These are phyloP conservation scores for Drosophila borborema DNA, from an alignment of 2,888 invertebrate genomes.

Conservation along the genomic window DNA sequence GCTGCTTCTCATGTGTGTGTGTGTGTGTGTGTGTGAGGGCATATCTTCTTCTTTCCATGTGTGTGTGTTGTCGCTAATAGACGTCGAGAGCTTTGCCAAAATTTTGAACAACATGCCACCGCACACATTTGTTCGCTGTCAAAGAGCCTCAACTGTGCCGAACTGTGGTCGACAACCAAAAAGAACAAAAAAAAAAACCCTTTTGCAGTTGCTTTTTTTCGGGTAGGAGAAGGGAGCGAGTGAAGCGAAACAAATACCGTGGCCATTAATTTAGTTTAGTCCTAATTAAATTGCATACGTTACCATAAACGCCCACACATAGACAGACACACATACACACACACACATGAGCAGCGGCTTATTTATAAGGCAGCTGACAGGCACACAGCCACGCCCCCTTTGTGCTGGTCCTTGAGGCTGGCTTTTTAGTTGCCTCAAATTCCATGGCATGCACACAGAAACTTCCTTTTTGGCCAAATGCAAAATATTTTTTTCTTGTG, in stretches of 20 bases:
- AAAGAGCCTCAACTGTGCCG: slow-evolving; percentile 32
- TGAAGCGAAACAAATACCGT: slow-evolving; percentile 54
- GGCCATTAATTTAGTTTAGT: slow-evolving; percentile 72
- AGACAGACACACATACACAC: slow-evolving; percentile 5
- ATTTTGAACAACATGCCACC: slow-evolving; percentile 55
- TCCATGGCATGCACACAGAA: slow-evolving; percentile 49
- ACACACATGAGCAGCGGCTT: slow-evolving; percentile 31
- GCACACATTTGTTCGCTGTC: slow-evolving; percentile 45
- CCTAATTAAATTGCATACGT: slow-evolving; percentile 74
- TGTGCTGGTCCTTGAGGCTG: slow-evolving; percentile 51
- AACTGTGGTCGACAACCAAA: slow-evolving; percentile 31
- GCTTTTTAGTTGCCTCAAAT: slow-evolving; percentile 48
- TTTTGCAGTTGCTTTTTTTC: slow-evolving; percentile 38
- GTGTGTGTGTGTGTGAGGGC: background rate
- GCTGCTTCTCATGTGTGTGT: slow-evolving; percentile 12
- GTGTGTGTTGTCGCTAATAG: slow-evolving; percentile 47
- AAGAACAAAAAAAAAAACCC: slow-evolving; percentile 30
- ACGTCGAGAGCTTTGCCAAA: slow-evolving; percentile 53
- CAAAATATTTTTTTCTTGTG: slow-evolving; percentile 37
- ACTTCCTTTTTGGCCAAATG: slow-evolving; percentile 57
- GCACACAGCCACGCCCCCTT: slow-evolving; percentile 38
- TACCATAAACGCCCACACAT: slow-evolving; percentile 42
- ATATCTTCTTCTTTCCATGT: background rate
- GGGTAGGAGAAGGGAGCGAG: background rate
- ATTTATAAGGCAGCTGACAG: slow-evolving; percentile 62